Conservation (phyloP, 2,888 invertebrate genomes). For the Tachina lurida region DNA sequence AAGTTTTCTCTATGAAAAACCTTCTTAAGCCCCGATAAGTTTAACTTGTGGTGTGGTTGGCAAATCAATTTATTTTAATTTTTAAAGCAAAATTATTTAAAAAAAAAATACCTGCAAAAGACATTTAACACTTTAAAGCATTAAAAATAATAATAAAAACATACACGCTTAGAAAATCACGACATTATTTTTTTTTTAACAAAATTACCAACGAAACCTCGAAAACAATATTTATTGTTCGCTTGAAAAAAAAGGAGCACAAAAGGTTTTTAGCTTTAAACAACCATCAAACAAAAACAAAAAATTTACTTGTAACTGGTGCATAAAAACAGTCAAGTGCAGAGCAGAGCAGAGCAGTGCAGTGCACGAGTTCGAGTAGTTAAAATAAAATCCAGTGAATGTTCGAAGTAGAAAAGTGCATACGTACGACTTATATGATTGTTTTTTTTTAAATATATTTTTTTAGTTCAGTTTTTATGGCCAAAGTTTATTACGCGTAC, state of each 20-base stretch:
- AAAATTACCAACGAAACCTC: constrained; percentile 21
- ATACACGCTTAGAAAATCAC: constrained; percentile 7
- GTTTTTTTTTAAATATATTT: constrained; percentile 13
- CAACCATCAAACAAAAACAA: neutral
- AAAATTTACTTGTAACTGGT: constrained; percentile 47
- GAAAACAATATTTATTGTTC: constrained; percentile 11
- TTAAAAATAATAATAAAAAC: neutral
- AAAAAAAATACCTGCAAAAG: neutral
- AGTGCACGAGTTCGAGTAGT: constrained; percentile 31
- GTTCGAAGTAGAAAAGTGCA: neutral
- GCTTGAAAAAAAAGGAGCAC: neutral
- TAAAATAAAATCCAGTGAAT: constrained; percentile 39
- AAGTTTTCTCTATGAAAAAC: too few species aligned
- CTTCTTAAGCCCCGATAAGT: too few species aligned
- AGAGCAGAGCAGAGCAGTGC: neutral
- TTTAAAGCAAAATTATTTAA: neutral
- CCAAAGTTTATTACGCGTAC: constrained; percentile 52
- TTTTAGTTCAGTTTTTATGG: constrained; percentile 45
- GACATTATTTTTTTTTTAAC: neutral
- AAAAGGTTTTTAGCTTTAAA: neutral
- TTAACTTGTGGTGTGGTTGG: neutral
- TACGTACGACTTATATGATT: constrained; percentile 11
- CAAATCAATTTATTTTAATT: neutral
- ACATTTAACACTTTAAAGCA: neutral
- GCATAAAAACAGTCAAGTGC: constrained; percentile 56